Conservation (phyloP, 37 sponge, comb jelly and placozoan genomes). For the Geodia barretti region DNA sequence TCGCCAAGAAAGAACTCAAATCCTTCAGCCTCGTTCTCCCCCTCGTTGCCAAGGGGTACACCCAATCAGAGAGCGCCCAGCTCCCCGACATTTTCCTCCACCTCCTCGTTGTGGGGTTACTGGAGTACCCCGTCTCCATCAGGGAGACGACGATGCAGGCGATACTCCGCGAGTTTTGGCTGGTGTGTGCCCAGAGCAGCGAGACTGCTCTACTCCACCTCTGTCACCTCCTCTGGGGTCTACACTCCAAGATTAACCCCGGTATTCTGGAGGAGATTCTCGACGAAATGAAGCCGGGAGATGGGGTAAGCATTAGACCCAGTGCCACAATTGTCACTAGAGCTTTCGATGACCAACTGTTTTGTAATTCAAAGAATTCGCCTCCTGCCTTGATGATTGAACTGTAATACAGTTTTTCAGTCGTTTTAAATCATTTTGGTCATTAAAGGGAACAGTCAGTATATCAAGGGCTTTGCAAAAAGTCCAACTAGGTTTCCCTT, state of each 20-base stretch:
- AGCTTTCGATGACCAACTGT: too few relatives aligned
- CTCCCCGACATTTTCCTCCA: conserved; percentile 75
- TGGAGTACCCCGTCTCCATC: conserved; percentile 7
- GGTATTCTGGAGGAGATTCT: conserved; percentile 43
- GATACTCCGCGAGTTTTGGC: conserved; percentile 62
- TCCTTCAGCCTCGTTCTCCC: conserved; percentile 48
- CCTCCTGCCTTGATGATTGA: too few relatives aligned
- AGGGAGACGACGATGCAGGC: conserved; percentile 17
- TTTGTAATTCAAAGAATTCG: too few relatives aligned
- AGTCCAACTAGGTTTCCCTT: too few relatives aligned
- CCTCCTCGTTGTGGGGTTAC: conserved; percentile 35
- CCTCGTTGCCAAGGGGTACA: conserved; percentile 44
- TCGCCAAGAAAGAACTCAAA: conserved; percentile 59
- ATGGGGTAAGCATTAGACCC: conserved; percentile 36
- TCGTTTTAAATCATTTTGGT: neutral
- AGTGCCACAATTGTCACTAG: neutral
- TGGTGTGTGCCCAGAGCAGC: conserved; percentile 51
- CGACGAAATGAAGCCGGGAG: conserved; percentile 32
- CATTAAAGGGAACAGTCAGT: too few relatives aligned
- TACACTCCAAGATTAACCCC: conserved; percentile 22
- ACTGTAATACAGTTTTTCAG: neutral
- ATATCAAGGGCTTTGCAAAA: too few relatives aligned
- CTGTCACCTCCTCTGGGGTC: conserved; percentile 56
- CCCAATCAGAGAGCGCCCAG: neutral
- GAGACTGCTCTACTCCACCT: conserved; percentile 59